These are phyloP conservation scores for Lerema accius DNA, from an alignment of 1,140 invertebrate species.

Conservation along the genomic window DNA sequence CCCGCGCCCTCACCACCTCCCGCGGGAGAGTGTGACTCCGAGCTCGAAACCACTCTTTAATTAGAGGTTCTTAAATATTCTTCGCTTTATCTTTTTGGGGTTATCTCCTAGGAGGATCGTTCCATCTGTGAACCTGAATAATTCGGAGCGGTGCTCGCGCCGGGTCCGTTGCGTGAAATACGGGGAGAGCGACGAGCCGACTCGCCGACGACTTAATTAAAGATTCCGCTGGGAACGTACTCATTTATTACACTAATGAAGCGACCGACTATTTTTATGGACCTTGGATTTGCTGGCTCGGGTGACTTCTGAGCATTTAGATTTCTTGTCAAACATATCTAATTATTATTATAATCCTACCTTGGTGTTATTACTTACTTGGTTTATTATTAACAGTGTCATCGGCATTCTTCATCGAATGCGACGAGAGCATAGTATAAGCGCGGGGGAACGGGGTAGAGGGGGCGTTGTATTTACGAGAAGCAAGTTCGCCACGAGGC, in stretches of 20 bases:
- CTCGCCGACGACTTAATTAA: constrained; percentile 30
- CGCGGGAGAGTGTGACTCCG: constrained; percentile 8
- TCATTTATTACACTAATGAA: constrained; percentile 27
- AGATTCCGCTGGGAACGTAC: constrained; percentile 18
- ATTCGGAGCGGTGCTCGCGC: constrained; percentile 5
- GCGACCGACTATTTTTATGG: constrained; percentile 13
- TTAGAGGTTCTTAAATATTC: constrained; percentile 22
- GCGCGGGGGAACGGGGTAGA: not conserved
- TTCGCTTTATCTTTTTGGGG: constrained; percentile 20
- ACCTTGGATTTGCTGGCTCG: not conserved
- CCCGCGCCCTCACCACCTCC: not conserved
- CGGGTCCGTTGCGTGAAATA: constrained; percentile 15
- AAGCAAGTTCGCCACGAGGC: too few species aligned
- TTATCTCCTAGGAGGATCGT: constrained; percentile 14
- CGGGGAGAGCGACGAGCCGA: constrained; percentile 9
- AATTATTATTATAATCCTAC: too few species aligned
- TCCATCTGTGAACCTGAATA: constrained; percentile 12
- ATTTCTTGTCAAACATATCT: not conserved
- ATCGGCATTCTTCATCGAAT: not conserved
- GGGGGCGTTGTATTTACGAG: not conserved
- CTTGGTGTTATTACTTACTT: not conserved
- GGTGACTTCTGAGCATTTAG: too few species aligned
- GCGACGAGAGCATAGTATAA: not conserved
- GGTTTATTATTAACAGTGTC: not conserved
- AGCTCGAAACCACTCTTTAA: constrained; percentile 24